phyloP scores from a whole-genome alignment of 2,113 vertebrate genomes.

The Cynoglossus semilaevis region DNA sequence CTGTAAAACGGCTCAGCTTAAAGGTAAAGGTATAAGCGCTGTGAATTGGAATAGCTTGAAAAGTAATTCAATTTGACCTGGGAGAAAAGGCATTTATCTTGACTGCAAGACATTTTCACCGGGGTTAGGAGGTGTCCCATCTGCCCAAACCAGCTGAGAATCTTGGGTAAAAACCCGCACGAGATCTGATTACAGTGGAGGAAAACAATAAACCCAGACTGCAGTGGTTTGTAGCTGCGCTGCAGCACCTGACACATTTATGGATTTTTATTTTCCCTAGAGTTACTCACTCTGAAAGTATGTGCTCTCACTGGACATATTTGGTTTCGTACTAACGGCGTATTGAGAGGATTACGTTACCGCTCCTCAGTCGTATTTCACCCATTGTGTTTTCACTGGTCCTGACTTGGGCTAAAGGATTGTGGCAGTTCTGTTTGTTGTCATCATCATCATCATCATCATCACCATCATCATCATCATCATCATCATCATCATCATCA shows the following conservation, averaged over 20 bases:
- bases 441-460: too few relatives aligned
- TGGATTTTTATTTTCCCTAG: slow-evolving; percentile 37
- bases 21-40: too few relatives aligned
- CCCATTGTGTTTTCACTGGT: background rate
- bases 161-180: background rate
- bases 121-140: background rate
- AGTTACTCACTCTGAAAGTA: slow-evolving; percentile 49
- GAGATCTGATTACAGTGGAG: slow-evolving; percentile 5
- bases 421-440: slow-evolving; percentile 2
- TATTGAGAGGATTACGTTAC: slow-evolving; percentile 14
- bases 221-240: slow-evolving; percentile 22
- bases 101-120: background rate
- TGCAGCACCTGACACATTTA: slow-evolving; percentile 47
- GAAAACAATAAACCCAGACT: slow-evolving; percentile 32
- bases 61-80: too few relatives aligned
- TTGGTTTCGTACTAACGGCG: slow-evolving; percentile 29
- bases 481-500: too few relatives aligned
- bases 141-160: background rate
- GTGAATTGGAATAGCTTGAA: too few relatives aligned
- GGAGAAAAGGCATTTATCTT: background rate
- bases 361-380: slow-evolving; percentile 4
- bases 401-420: slow-evolving; percentile 1
- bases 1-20: too few relatives aligned
- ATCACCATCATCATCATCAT: too few relatives aligned
- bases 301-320: slow-evolving; percentile 29